phyloP scores from a whole-genome alignment of 2,797 vertebrate genomes.

The Ispidina lecontei region DNA sequence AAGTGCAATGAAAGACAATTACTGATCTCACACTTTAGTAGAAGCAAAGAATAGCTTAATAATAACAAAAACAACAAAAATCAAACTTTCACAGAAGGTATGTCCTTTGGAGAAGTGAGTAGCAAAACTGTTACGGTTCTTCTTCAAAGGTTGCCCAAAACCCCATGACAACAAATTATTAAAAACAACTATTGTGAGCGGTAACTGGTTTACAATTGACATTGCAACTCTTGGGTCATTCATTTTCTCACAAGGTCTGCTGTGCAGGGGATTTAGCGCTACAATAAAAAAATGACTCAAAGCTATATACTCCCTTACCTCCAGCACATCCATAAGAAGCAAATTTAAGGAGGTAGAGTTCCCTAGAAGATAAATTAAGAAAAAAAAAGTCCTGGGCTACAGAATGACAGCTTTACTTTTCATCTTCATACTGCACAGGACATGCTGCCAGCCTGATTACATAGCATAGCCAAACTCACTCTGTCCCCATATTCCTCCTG shows the following conservation, averaged over 20 bases:
- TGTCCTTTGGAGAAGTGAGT: not conserved
- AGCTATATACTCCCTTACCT: not conserved
- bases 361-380: not conserved
- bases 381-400: not conserved
- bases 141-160: not conserved
- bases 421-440: not conserved
- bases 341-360: not conserved
- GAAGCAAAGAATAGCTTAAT: not conserved
- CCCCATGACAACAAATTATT: not conserved
- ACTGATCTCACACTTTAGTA: not conserved
- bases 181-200: not conserved
- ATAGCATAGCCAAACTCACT: not conserved
- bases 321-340: not conserved
- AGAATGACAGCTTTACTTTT: not conserved
- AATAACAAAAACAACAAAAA: not conserved
- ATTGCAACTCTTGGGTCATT: not conserved
- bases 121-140: not conserved
- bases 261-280: not conserved
- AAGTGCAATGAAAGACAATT: not conserved
- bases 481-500: not conserved
- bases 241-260: not conserved
- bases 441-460: not conserved
- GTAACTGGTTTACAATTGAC: not conserved
- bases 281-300: not conserved
- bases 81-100: not conserved